Percentiles rank a stretch among this genome's conserved stretches.
Conservation (phyloP, 2,888 invertebrate genomes). For the Eupeodes latifasciatus region DNA sequence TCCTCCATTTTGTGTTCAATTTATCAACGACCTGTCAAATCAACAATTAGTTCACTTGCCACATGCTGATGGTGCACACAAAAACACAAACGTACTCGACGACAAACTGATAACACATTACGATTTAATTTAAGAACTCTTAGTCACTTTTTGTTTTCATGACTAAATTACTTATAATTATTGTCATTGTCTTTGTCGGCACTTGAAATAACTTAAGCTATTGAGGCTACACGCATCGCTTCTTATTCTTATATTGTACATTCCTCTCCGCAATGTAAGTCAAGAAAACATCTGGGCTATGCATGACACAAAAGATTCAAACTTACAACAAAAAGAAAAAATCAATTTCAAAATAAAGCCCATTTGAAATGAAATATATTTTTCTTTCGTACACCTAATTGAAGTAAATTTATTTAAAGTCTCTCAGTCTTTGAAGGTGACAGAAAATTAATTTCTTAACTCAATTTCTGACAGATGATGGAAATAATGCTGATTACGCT, state of each 20-base stretch:
- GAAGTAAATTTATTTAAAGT: not conserved
- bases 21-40: conserved; percentile 58
- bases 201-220: conserved; percentile 27
- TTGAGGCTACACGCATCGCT: conserved; percentile 41
- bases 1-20: conserved; percentile 16
- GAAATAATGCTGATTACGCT: not conserved
- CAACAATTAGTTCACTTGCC: conserved; percentile 53
- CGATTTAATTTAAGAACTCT: conserved; percentile 65
- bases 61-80: conserved; percentile 12
- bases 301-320: not conserved
- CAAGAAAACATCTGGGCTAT: conserved; percentile 48
- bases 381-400: not conserved
- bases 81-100: not conserved
- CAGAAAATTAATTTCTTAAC: not conserved
- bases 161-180: conserved; percentile 58
- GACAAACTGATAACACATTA: conserved; percentile 42
- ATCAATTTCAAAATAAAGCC: not conserved
- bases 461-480: not conserved
- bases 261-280: not conserved
- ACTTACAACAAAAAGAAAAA: not conserved
- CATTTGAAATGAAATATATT: conserved; percentile 4
- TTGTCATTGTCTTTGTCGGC: conserved; percentile 57
- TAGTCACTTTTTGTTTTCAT: conserved; percentile 56
- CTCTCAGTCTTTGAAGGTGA: not conserved
- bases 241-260: not conserved